A percentile compares a stretch with the other conserved stretches of the same genome.
Conservation (phyloP, 2,797 vertebrate species). For the Natrix natrix region DNA sequence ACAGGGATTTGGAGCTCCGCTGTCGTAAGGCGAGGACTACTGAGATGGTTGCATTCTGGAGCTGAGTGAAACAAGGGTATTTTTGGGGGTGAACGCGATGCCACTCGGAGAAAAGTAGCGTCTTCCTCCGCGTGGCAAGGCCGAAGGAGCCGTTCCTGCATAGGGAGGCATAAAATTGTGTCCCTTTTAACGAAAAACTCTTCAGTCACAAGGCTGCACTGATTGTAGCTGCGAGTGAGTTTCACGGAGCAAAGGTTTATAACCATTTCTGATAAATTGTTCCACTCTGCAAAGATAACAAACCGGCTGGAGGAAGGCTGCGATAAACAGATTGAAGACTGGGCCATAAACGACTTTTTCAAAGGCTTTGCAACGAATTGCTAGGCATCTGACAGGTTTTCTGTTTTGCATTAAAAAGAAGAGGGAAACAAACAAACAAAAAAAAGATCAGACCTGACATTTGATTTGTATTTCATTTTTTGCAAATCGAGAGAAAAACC, state of each 20-base stretch:
- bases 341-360: constrained; percentile 12
- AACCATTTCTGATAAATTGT: constrained; percentile 7
- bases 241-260: not conserved
- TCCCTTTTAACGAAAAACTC: constrained; percentile 9
- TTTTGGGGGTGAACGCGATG: not conserved
- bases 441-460: not conserved
- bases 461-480: not conserved
- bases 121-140: not conserved
- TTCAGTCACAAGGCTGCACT: not conserved
- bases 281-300: constrained; percentile 11
- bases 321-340: not conserved
- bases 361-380: not conserved
- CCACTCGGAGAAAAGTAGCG: no score
- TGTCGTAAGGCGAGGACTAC: no score
- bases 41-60: no score
- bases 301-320: not conserved
- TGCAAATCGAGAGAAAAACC: not conserved
- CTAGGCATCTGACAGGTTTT: not conserved
- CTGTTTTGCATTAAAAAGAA: constrained; percentile 13
- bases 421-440: not conserved
- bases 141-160: not conserved
- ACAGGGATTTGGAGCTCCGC: no score
- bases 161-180: not conserved
- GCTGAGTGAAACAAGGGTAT: not conserved
- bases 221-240: not conserved